phyloP scores from a whole-genome alignment of 1,140 invertebrate species.

The Xylocopa sonorina region DNA sequence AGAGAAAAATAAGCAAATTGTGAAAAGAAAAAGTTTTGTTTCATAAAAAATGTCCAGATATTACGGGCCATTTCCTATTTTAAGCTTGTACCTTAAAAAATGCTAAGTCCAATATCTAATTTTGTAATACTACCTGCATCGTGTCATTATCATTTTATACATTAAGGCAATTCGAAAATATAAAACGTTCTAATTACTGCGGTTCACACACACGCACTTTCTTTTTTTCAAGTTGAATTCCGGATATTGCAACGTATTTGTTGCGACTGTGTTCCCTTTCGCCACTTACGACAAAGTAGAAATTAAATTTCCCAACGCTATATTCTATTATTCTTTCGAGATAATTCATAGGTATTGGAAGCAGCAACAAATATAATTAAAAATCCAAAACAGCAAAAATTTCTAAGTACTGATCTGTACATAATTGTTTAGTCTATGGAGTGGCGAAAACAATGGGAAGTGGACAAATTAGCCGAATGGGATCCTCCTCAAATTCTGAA shows the following conservation, averaged over 20 bases:
- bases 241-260: constrained; percentile 8
- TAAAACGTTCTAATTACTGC: not conserved
- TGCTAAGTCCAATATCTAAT: not conserved
- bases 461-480: constrained; percentile 88
- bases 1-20: not conserved
- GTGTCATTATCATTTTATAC: not conserved
- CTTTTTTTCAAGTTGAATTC: not conserved
- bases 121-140: not conserved
- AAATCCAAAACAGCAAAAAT: not conserved
- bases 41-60: not conserved
- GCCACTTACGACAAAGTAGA: not conserved
- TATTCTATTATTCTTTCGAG: not conserved
- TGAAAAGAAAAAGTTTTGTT: not conserved
- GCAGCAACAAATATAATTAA: not conserved
- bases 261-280: constrained; percentile 10
- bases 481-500: constrained; percentile 87
- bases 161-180: not conserved
- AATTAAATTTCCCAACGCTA: constrained; percentile 1
- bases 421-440: constrained; percentile 85
- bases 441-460: constrained; percentile 90
- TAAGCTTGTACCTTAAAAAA: not conserved
- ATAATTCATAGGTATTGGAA: not conserved
- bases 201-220: not conserved
- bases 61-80: not conserved
- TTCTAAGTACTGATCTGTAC: too few species aligned